Base-by-base conservation (phyloP, 2,888 invertebrate species). In the Baronia brevicornis region DNA sequence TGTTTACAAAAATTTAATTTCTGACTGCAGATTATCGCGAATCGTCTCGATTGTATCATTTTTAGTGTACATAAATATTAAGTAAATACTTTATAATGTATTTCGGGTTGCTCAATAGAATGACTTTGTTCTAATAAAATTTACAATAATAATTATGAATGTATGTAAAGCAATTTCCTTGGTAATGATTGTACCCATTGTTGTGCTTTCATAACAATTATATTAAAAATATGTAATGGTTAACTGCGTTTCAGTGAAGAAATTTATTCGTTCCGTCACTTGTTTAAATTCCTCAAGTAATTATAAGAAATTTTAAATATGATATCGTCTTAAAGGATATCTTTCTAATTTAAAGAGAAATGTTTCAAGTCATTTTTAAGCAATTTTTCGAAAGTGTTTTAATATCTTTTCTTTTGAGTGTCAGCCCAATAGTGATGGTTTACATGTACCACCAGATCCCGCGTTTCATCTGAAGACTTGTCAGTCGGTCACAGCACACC, bases 161-260 rank as follows among this genome's bases (percentile, higher is more conserved):
- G 45, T 58, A 61, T 63, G 59, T 73, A 77, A 75, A 75, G 72
- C 78, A 60, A 69, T 71, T 62, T 79, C 71, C 73, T 79, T 75
- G 78, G 78, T 77, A 74, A 72, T 65, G 64, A 65, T 59, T 60
- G 57, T 64, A 60, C 54, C 55, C 58, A 52, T 55, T n/a, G n/a
- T n/a, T 54, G 53, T 62, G 60, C 59, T 57, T 60, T 63, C 51
- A 46, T 58, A 43, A 51, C 42, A 48, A 56, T 41, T 41, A 30
- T 57, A 54, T 52, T 54, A 52, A 57, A 40, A 52, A 48, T 52
- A 63, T 20, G 39, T 36, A 38, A 44, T 59, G 59, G 65, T 65
- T 60, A 65, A 65, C 59, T 64, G 54, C 47, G 49, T 39, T 44
- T 40, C 39, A 41, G 36, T 22, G 30, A 26, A 9, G 18, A 21